These are phyloP conservation scores for Trichosurus vulpecula DNA, from an alignment of 2,797 vertebrate species.

Conservation along the genomic window DNA sequence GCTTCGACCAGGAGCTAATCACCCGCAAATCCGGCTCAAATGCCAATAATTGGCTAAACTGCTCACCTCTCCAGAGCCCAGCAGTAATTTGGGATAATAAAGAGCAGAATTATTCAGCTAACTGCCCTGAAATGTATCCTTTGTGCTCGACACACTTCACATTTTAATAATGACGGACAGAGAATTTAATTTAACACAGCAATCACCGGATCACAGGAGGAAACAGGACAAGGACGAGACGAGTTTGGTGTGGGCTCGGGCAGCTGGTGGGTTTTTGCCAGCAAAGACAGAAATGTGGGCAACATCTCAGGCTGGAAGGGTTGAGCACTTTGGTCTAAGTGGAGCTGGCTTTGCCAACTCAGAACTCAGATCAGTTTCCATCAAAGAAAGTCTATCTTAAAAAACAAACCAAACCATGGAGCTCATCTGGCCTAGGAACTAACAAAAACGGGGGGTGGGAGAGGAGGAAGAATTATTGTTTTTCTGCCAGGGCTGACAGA, in stretches of 20 bases:
- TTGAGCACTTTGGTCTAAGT: conserved; percentile 9
- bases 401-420: not conserved
- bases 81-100: conserved; percentile 92
- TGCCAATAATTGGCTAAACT: conserved; percentile 92
- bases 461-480: not conserved
- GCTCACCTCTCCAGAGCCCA: conserved; percentile 90
- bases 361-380: not conserved
- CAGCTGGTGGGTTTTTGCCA: not conserved
- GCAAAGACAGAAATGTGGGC: not conserved
- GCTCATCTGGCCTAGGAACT: not conserved
- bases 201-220: conserved; percentile 80
- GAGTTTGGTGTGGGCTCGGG: conserved; percentile 30
- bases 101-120: conserved; percentile 88
- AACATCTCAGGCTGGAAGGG: conserved; percentile 35
- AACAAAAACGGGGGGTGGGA: not conserved
- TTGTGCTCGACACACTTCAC: conserved; percentile 89
- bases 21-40: conserved; percentile 92
- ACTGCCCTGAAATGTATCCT: conserved; percentile 87
- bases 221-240: conserved; percentile 52
- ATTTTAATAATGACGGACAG: conserved; percentile 89
- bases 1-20: conserved; percentile 90
- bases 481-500: not conserved
- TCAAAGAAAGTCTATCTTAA: conserved; percentile 15
- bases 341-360: conserved; percentile 26
- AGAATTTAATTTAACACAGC: conserved; percentile 85